A percentile compares a stretch with the other conserved stretches of the same genome.
Conservation (phyloP, 2,888 invertebrate species). For the Amiota mariae region DNA sequence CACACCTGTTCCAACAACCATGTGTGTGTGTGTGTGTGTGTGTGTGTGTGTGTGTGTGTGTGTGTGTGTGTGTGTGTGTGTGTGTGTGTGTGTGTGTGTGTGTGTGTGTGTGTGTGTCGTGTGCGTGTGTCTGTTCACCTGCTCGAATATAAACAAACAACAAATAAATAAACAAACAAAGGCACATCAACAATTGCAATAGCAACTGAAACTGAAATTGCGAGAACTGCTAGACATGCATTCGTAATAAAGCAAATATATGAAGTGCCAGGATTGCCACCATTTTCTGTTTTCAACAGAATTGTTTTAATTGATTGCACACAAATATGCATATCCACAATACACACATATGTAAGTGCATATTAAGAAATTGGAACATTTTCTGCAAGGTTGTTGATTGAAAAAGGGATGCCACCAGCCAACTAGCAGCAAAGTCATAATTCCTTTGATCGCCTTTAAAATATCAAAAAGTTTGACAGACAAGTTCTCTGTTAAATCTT, state of each 20-base stretch:
- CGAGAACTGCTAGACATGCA: slow-evolving; percentile 9
- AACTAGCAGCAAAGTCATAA: no score
- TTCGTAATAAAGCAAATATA: slow-evolving; percentile 25
- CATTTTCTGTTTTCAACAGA: not conserved
- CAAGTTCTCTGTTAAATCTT: no score
- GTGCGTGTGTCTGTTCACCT: no score
- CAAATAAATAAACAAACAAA: no score
- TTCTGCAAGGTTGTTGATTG: no score
- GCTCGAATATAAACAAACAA: not conserved
- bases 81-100: slow-evolving; percentile 1
- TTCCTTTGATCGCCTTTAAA: no score
- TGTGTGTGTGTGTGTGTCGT: slow-evolving; percentile 13
- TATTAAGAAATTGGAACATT: not conserved
- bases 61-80: slow-evolving; percentile 9
- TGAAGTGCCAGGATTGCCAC: slow-evolving; percentile 15
- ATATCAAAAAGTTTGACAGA: no score
- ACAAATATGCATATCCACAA: not conserved
- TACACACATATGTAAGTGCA: not conserved
- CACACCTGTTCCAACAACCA: no score
- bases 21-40: slow-evolving; percentile 1
- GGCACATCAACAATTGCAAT: not conserved
- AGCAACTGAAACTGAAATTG: not conserved
- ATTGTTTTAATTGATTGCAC: slow-evolving; percentile 6
- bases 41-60: slow-evolving; percentile 11
- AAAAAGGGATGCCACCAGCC: no score